Base-by-base conservation (phyloP, 2,113 vertebrate genomes). In the Rostratula benghalensis region DNA sequence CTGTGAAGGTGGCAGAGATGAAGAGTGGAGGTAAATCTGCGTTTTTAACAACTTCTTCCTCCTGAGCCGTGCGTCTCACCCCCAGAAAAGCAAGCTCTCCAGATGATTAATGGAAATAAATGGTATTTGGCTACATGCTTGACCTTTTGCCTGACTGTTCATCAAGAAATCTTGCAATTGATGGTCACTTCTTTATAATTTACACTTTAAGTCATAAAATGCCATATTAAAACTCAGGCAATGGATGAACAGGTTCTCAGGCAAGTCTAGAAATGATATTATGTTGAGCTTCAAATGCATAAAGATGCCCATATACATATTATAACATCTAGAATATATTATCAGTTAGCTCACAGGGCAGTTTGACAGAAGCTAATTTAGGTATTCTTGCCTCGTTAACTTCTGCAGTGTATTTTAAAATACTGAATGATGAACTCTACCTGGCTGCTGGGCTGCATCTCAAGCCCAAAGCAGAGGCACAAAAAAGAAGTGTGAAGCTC, bases 251-350 rank as follows among this genome's bases (percentile, higher is more conserved):
- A 70, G n/a, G n/a, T 87, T 67, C 54, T 78, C 10, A 70, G 16
- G 33, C 23, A 71, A 56, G 23, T 28, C 39, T 23, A 79, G 56
- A 84, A 89, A 70, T 67, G 75, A 63, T 8, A 33, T 46, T 35
- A 10, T 35, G 8, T n/a, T 79, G 31, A 68, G 61, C 31, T 35
- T 78, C 45, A 67, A 65, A 71, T 31, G 14, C 22, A 18, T 7
- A 3, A 1, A 20, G 7, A 19, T 1, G 16, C 3, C 28, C 12
- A 14, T 11, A 9, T 9, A 0, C 20, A 39, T 54, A 51, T 51
- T 16, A 27, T 53, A 27, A 16, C 27, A 28, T 53, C 51, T 53
- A 53, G 27, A 53, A 28, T 28, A 53, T 53, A 28, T 9, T 16
- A 53, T 28, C 51, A 53, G 51, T 28, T 28, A 53, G 27, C 43